Evolutionary conservation across 2,888 invertebrate genomes (phyloP).

Genomic region (Drosophila macrospina): DNA sequence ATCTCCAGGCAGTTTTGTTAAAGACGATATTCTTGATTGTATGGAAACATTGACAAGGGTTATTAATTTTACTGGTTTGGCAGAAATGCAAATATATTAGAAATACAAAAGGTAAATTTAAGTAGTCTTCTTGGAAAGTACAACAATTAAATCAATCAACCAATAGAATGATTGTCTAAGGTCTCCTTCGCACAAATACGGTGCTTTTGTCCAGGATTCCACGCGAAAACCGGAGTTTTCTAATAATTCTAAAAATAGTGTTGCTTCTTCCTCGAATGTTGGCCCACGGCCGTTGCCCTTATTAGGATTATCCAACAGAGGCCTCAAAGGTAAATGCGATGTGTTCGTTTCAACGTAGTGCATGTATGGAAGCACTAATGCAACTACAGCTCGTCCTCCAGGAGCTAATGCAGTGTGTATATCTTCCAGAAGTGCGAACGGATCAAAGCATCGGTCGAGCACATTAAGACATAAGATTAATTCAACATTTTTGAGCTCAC

Average conservation of each 20-base stretch:
- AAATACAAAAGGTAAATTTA: conserved; percentile 15
- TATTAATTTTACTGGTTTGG: neutral
- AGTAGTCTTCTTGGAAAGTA: conserved; percentile 87
- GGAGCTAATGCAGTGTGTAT: conserved; percentile 90
- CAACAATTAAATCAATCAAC: conserved; percentile 95
- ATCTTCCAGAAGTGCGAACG: conserved; percentile 91
- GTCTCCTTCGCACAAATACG: conserved; percentile 99
- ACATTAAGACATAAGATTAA: conserved; percentile 92
- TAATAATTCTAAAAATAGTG: conserved; percentile 88
- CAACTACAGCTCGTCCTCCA: conserved; percentile 92
- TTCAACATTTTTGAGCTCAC: conserved; percentile 81
- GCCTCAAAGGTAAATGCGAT: conserved; percentile 86
- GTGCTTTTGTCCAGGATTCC: conserved; percentile 94
- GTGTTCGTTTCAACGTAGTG: conserved; percentile 97
- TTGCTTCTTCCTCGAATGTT: conserved; percentile 92
- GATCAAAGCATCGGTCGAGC: conserved; percentile 96
- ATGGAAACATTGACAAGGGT: conserved; percentile 1
- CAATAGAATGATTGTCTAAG: conserved; percentile 95
- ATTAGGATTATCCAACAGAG: conserved; percentile 86
- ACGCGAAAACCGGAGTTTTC: conserved; percentile 90
- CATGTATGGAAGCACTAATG: conserved; percentile 96
- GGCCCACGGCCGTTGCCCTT: conserved; percentile 87
- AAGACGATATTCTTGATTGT: neutral
- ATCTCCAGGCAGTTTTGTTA: neutral
- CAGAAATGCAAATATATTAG: conserved; percentile 12